Conservation (phyloP, 2,888 invertebrate genomes). For the Sialis fuliginosa region DNA sequence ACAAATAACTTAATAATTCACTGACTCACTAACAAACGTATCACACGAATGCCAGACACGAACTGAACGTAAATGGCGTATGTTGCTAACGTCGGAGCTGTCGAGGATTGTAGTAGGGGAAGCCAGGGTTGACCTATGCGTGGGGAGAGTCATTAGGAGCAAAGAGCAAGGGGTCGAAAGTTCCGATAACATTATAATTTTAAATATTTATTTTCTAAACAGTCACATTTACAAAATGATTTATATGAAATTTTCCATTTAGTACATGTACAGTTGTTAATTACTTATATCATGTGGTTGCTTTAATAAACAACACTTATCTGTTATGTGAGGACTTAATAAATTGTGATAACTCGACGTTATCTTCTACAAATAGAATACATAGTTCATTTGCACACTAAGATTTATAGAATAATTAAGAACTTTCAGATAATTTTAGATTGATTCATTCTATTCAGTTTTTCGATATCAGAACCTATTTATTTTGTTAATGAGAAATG, state of each 20-base stretch:
- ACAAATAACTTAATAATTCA: not conserved
- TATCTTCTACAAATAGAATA: not conserved
- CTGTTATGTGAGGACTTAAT: not conserved
- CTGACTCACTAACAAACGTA: no score
- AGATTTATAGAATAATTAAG: no score
- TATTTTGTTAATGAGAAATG: no score
- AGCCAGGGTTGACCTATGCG: not conserved
- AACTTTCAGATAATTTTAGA: no score
- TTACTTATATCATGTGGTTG: not conserved
- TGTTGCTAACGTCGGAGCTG: no score
- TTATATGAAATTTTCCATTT: not conserved
- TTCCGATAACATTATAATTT: not conserved
- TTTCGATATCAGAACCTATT: no score
- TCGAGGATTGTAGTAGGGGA: not conserved
- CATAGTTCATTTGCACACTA: no score
- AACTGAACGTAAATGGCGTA: not conserved
- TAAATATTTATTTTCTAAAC: not conserved
- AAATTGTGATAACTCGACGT: not conserved
- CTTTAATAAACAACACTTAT: not conserved
- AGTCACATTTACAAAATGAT: not conserved
- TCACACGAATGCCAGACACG: no score
- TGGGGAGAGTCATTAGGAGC: not conserved
- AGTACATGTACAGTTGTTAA: not conserved
- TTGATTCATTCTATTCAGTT: no score
- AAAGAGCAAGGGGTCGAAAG: not conserved